Percentiles rank a stretch among this genome's conserved stretches.
Evolutionary conservation across 1,140 invertebrate species (phyloP).

Genomic region (Drosophila elegans): DNA sequence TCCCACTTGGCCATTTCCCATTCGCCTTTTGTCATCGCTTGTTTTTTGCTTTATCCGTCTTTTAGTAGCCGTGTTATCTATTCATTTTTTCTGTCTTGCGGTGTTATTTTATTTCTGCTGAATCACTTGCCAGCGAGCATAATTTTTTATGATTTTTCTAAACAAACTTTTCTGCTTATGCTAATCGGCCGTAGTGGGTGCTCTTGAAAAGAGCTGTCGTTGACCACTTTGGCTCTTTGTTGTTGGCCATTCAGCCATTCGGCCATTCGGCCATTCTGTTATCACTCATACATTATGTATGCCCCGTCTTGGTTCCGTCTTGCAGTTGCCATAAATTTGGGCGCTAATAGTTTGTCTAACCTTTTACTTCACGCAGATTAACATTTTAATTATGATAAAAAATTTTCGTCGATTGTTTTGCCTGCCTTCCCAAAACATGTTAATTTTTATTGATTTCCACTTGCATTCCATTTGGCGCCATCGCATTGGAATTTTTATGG

Average conservation of each 20-base stretch:
- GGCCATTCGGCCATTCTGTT: constrained; percentile 51
- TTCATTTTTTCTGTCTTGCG: background rate
- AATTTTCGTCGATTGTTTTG: constrained; percentile 67
- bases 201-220: constrained; percentile 73
- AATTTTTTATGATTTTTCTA: constrained; percentile 62
- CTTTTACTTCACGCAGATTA: constrained; percentile 83
- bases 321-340: constrained; percentile 78
- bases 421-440: constrained; percentile 51
- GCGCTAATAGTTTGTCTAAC: constrained; percentile 81
- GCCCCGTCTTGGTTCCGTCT: constrained; percentile 69
- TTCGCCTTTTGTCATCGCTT: constrained; percentile 37
- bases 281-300: constrained; percentile 78
- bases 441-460: constrained; percentile 75
- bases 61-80: constrained; percentile 15
- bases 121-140: constrained; percentile 30
- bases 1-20: constrained; percentile 23
- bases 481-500: constrained; percentile 69
- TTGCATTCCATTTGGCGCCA: constrained; percentile 54
- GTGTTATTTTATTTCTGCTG: constrained; percentile 6
- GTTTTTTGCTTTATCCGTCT: background rate
- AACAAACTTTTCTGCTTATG: constrained; percentile 58
- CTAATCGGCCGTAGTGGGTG: constrained; percentile 74
- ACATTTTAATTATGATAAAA: constrained; percentile 82
- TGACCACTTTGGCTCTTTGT: constrained; percentile 50
- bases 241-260: constrained; percentile 61